Conservation (phyloP, 2,113 vertebrate genomes). For the Paradisaea rubra region DNA sequence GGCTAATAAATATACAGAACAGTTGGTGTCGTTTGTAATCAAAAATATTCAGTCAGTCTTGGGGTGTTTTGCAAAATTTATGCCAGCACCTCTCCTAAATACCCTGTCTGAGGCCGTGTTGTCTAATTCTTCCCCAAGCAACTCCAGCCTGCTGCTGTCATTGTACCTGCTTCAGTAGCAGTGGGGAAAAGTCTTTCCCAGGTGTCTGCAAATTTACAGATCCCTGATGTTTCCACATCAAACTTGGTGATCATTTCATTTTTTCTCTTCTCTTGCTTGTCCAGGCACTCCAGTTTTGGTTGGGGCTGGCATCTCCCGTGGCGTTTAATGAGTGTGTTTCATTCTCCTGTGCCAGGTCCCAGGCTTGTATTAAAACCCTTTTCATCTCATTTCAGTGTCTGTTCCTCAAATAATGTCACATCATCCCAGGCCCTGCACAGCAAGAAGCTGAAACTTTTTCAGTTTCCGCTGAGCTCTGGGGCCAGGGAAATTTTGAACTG, state of each 20-base stretch:
- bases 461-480: not conserved
- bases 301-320: not conserved
- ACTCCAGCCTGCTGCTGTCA: not conserved
- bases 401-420: constrained; percentile 8
- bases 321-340: not conserved
- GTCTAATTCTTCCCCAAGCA: not conserved
- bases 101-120: not conserved
- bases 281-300: not conserved
- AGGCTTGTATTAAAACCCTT: constrained; percentile 2
- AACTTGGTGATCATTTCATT: not conserved
- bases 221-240: not conserved
- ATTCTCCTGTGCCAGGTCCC: not conserved
- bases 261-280: not conserved
- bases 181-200: not conserved
- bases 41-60: not conserved
- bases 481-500: not conserved
- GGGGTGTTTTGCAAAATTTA: not conserved
- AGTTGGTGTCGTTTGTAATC: not conserved
- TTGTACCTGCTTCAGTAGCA: not conserved
- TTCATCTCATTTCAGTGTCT: not conserved
- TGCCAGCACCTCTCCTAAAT: not conserved
- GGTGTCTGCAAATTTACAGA: not conserved
- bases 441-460: not conserved
- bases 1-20: not conserved
- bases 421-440: constrained; percentile 8